Base-by-base conservation (phyloP, 2,113 vertebrate species). In the Pipra filicauda region DNA sequence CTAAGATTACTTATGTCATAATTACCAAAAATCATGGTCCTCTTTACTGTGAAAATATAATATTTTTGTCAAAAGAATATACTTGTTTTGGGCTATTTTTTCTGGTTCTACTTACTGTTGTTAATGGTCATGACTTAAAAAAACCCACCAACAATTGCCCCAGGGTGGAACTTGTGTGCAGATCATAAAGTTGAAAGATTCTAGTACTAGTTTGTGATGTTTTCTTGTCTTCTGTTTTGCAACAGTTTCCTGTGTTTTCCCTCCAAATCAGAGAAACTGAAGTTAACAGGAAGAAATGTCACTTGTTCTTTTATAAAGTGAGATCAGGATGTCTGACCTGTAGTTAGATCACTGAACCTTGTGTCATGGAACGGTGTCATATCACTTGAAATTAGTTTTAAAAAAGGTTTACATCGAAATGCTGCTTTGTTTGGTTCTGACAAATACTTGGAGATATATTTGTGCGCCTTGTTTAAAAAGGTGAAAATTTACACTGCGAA, bases 321-420 rank as follows among this genome's bases (percentile, higher is more conserved):
- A 52, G 27, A 35, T 49, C 18, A 43, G 61, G 18, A 15, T 15
- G 3, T 39, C 57, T 2, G 9, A 43, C 33, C 86, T 83, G 15
- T 35, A 28, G 9, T 85, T 57, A 85, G 57, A 37, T 65, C 41
- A 31, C 9, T 72, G 39, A 44, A 31, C 27, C 52, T 88, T 52
- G 11, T 26, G 2, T 82, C 3, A 2, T 31, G 30, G 43, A 35
- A 24, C 0, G 0, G 4, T 30, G 15, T 44, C 28, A 3, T 33
- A 22, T 46, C 2, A 16, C 37, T 62, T 86, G 33, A 85, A 79
- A 52, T 28, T 5, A 72, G 10, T 48, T 89, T 49, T 27, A 5
- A 35, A 39, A 82, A 51, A 30, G 2, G 1, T 16, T 74, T 87
- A 13, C 22, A 5, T 30, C 64, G 30, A n/a, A 87, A 85, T 73